Evolutionary conservation across 2,888 invertebrate genomes (phyloP), one percentile per base, ranked within the genome.

Genomic region (Tetranychus piercei): DNA sequence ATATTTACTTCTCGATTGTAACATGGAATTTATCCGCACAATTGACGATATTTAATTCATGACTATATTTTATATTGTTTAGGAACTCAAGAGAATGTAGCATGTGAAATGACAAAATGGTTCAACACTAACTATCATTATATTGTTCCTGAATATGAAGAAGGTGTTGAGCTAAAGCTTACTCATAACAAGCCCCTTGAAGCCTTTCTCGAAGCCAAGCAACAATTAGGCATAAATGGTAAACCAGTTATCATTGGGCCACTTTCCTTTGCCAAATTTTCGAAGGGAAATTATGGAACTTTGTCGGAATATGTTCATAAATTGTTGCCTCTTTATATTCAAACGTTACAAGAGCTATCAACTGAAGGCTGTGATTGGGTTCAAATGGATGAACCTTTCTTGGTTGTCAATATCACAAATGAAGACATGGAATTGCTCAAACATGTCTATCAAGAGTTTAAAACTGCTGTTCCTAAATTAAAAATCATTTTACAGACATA

Each of bases 121-220:
- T 71, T 71, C 45, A 45, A 71, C 45, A 71, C 71, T 8, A 71
- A 71, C 34, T 71, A 71, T 71, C 71, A 71, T 11, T 71, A 71
- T 44, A 71, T 71, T 44, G 71, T 71, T 15, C 71, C 71, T 6
- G 71, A 71, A 44, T 45, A 44, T 43, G 45, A 71, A 18, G 4
- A 15, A 34, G 71, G 34, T 71, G 44, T 44, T 9, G 15, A n/a
- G n/a, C 45, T 71, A n/a, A 43, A 15, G 43, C 34, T 71, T 23
- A 43, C 34, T 11, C 45, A 43, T 6, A 43, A 45, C 43, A 23
- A 43, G 34, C 43, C 45, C 5, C 43, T 71, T 44, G 71, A 71
- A 43, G 43, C 43, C 9, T 71, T 71, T 34, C 15, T n/a, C 15
- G 71, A 71, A 11, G 71, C 44, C 9, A 71, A 71, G 43, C 11